A percentile compares a stretch with the other conserved stretches of the same genome.
These are phyloP conservation scores for Gastracanthus pulcherrimus DNA, from an alignment of 2,888 invertebrate genomes.

Conservation along the genomic window DNA sequence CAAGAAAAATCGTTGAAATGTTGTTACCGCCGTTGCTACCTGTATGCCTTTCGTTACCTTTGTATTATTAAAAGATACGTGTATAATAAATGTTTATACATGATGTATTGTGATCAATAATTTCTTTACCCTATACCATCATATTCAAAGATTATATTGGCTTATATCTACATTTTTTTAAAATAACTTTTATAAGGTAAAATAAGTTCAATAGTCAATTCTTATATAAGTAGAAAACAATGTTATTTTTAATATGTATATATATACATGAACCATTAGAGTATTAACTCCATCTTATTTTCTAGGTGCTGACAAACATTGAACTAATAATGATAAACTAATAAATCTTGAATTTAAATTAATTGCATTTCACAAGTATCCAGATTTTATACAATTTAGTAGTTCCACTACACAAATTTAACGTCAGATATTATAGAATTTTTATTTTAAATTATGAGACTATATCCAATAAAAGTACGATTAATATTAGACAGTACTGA, in stretches of 20 bases:
- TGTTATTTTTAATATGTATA: conserved; percentile 64
- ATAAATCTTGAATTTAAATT: conserved; percentile 25
- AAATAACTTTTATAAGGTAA: conserved; percentile 19
- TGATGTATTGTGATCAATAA: conserved; percentile 30
- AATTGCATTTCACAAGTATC: neutral
- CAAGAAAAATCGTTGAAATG: conserved; percentile 60
- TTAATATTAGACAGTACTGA: conserved; percentile 40
- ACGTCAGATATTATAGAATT: neutral
- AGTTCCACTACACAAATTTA: conserved; percentile 36
- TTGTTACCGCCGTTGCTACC: conserved; percentile 64
- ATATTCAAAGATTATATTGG: neutral
- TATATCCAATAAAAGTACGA: conserved; percentile 28
- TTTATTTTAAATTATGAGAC: conserved; percentile 30
- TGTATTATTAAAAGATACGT: conserved; percentile 64
- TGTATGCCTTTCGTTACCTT: conserved; percentile 67
- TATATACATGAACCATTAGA: conserved; percentile 63
- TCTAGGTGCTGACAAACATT: conserved; percentile 36
- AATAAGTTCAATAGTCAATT: conserved; percentile 50
- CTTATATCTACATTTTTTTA: neutral
- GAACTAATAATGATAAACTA: conserved; percentile 32
- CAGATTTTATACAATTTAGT: conserved; percentile 34
- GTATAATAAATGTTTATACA: conserved; percentile 67
- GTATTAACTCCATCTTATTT: conserved; percentile 44
- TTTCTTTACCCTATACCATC: neutral
- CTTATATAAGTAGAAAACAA: conserved; percentile 67